Evolutionary conservation across 2,113 vertebrate species (phyloP).

Genomic region (Brevimyrus niger): DNA sequence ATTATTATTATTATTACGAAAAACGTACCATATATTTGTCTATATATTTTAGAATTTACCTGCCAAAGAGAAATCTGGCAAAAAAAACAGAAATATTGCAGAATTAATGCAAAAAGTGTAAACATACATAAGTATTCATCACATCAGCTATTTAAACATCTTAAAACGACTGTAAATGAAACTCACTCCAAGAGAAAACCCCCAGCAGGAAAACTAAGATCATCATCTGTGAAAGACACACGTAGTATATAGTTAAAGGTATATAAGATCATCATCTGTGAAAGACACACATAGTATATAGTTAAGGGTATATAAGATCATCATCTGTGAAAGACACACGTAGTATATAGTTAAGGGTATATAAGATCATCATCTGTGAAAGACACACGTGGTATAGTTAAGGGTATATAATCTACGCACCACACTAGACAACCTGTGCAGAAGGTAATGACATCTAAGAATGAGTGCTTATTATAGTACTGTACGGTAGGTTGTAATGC

Average conservation of each 20-base stretch:
- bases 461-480: background rate
- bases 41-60: background rate
- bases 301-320: background rate
- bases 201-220: background rate
- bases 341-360: background rate
- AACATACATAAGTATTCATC: background rate
- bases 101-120: slow-evolving; percentile 15
- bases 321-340: background rate
- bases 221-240: background rate
- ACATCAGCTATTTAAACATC: background rate
- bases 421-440: background rate
- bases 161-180: background rate
- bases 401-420: background rate
- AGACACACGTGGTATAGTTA: background rate
- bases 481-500: background rate
- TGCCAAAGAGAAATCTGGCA: background rate
- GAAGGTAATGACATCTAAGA: background rate
- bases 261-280: too few relatives aligned
- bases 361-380: background rate
- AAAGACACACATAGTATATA: background rate
- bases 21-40: slow-evolving; percentile 1
- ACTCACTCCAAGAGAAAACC: slow-evolving; percentile 10
- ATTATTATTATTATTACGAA: background rate
- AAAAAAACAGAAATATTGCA: background rate
- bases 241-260: background rate